A percentile compares a stretch with the other conserved stretches of the same genome.
Evolutionary conservation across 35 echinoderm and acorn worm genomes (phyloP).

Genomic region (Chiridota heheva): DNA sequence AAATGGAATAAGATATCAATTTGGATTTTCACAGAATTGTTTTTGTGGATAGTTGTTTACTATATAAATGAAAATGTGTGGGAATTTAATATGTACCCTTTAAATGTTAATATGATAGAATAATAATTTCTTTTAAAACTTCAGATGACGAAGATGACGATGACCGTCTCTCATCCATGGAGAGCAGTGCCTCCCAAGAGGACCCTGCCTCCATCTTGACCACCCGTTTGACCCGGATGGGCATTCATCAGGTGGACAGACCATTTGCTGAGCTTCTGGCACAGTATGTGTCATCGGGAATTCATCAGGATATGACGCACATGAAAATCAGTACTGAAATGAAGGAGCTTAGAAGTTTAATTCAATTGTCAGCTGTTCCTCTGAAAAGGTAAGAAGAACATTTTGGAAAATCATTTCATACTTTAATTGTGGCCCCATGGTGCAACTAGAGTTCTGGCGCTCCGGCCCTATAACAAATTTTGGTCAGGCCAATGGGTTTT

Average conservation of each 20-base stretch:
- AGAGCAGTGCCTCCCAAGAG: constrained; percentile 15
- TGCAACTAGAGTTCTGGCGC: neutral
- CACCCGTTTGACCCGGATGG: constrained; percentile 37
- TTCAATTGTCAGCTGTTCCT: constrained; percentile 35
- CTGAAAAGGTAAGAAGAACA: constrained; percentile 37
- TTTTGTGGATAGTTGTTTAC: no score
- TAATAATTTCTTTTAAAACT: no score
- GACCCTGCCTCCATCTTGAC: constrained; percentile 21
- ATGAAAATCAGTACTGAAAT: constrained; percentile 29
- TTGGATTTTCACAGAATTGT: no score
- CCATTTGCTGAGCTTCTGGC: constrained; percentile 43
- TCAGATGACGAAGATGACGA: constrained; percentile 45
- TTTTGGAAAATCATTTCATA: neutral
- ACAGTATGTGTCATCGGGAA: constrained; percentile 45
- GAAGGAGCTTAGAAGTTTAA: constrained; percentile 26
- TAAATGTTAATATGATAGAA: neutral
- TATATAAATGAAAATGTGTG: no score
- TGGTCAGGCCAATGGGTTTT: no score
- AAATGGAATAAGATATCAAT: no score
- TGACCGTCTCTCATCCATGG: constrained; percentile 25
- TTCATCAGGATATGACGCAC: constrained; percentile 40
- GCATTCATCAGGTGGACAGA: constrained; percentile 31
- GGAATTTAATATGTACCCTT: no score
- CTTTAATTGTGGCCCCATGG: neutral
- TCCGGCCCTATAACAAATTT: neutral